These are phyloP conservation scores for Caiman crocodilus DNA, from an alignment of 2,797 vertebrate species.

Conservation along the genomic window DNA sequence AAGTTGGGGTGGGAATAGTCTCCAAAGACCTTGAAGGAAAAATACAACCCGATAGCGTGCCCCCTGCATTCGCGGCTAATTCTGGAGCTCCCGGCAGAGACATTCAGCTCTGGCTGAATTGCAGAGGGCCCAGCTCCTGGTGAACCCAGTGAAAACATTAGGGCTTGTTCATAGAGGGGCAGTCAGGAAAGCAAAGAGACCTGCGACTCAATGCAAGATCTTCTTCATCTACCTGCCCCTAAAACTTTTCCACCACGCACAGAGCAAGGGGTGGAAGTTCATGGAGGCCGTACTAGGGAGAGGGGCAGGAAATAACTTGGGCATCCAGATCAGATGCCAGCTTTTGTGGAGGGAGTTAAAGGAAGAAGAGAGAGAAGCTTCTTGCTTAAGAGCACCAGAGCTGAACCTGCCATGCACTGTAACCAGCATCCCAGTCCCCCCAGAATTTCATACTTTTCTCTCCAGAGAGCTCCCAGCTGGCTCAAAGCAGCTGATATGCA, in stretches of 20 bases:
- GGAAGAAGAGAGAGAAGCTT: not conserved
- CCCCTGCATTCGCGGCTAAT: not conserved
- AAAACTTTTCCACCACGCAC: too few species aligned
- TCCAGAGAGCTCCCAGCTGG: not conserved
- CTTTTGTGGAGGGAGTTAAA: not conserved
- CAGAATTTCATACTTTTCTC: not conserved
- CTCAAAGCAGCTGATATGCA: not conserved
- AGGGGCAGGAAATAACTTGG: not conserved
- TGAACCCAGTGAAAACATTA: not conserved
- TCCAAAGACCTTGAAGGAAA: not conserved
- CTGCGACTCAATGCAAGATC: not conserved
- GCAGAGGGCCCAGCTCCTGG: not conserved
- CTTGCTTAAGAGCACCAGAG: not conserved
- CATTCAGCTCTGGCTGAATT: not conserved
- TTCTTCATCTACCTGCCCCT: not conserved
- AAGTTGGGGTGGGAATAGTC: not conserved
- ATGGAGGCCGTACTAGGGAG: not conserved
- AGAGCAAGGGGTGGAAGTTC: not conserved
- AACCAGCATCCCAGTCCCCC: not conserved
- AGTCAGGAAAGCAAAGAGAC: rapidly evolving
- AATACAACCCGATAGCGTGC: not conserved
- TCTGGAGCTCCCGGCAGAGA: rapidly evolving
- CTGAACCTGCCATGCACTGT: not conserved
- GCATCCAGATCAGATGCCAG: not conserved
- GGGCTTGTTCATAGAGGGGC: not conserved